phyloP scores from a whole-genome alignment of 1,140 invertebrate genomes.

The Arion vulgaris region DNA sequence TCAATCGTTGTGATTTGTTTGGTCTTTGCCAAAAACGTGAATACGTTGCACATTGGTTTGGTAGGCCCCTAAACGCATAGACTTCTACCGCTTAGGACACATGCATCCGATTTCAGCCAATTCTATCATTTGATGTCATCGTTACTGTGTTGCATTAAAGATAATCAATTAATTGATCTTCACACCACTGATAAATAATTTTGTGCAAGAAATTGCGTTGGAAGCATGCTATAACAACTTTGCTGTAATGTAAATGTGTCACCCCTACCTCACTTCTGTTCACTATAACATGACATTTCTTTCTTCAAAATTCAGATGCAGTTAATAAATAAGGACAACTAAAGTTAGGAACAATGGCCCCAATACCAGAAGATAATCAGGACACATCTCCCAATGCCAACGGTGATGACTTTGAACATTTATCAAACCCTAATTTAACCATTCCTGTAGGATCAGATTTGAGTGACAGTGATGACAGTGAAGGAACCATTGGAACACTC shows the following conservation, averaged over 20 bases:
- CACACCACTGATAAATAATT: too few species aligned
- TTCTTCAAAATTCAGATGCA: background rate
- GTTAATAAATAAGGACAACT: background rate
- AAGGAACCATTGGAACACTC: background rate
- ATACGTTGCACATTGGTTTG: too few species aligned
- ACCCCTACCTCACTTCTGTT: background rate
- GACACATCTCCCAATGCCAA: conserved; percentile 6
- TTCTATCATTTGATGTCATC: too few species aligned
- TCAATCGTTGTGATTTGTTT: too few species aligned
- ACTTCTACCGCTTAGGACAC: too few species aligned
- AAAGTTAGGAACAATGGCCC: conserved; percentile 10
- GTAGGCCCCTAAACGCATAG: too few species aligned
- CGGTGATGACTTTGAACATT: conserved; percentile 12
- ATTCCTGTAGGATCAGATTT: conserved; percentile 18
- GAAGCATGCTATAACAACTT: too few species aligned
- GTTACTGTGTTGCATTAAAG: too few species aligned
- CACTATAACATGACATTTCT: background rate
- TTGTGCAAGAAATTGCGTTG: too few species aligned
- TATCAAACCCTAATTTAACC: conserved; percentile 15
- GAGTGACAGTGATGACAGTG: conserved; percentile 8
- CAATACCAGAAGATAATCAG: conserved; percentile 28
- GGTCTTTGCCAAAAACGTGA: too few species aligned
- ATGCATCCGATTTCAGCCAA: too few species aligned
- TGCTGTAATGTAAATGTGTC: background rate
- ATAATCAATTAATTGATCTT: too few species aligned